A percentile compares a stretch with the other conserved stretches of the same genome.
Conservation (phyloP, 92 coral and sea anemone genomes). For the Heteractis magnifica region DNA sequence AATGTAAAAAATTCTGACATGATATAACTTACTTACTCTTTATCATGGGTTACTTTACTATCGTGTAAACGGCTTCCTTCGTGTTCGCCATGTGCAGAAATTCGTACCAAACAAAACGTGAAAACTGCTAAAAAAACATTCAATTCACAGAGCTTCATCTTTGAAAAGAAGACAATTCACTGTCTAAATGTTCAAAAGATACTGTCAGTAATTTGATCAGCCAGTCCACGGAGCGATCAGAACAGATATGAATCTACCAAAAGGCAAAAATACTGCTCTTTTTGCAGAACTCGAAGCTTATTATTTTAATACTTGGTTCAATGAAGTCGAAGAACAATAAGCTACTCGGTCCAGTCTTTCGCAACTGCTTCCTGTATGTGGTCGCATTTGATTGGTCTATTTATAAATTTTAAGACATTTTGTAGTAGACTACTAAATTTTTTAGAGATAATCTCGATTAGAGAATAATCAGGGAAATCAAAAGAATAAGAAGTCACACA, state of each 20-base stretch:
- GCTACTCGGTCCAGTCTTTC: slow-evolving; percentile 6
- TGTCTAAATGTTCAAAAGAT: neutral
- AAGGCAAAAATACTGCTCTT: neutral
- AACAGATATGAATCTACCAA: neutral
- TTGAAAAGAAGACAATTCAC: neutral
- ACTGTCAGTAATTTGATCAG: neutral
- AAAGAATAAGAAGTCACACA: too few relatives aligned
- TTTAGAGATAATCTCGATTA: too few relatives aligned
- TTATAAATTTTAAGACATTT: neutral
- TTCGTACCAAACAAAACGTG: neutral
- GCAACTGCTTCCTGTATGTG: slow-evolving; percentile 18
- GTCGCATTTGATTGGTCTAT: slow-evolving; percentile 28
- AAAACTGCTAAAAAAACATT: neutral
- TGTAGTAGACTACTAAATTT: neutral
- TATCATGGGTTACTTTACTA: slow-evolving; percentile 85
- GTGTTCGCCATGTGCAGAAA: slow-evolving; percentile 35
- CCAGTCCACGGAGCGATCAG: neutral
- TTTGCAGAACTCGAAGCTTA: neutral
- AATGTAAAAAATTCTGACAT: neutral
- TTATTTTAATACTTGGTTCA: neutral
- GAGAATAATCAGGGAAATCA: too few relatives aligned
- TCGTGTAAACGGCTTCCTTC: slow-evolving; percentile 79
- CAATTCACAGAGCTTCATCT: neutral
- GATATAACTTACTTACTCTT: slow-evolving; percentile 75
- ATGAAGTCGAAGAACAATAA: neutral